Percentiles rank a stretch among this genome's conserved stretches.
phyloP scores from a whole-genome alignment of 2,888 invertebrate genomes.

The Beris chalybata region DNA sequence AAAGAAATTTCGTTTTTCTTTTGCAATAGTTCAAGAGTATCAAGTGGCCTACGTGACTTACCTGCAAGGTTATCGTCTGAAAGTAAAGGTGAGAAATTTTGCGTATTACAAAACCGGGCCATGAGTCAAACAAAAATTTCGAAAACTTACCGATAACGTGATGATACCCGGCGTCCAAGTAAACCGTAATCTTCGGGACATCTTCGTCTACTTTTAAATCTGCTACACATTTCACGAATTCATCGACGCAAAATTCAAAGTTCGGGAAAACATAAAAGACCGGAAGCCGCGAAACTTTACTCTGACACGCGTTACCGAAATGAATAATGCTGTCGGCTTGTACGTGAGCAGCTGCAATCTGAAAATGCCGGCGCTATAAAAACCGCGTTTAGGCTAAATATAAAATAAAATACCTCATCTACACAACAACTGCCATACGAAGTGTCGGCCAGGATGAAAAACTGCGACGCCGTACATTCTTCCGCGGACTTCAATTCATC shows the following conservation, averaged over 20 bases:
- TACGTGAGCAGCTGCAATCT: constrained; percentile 90
- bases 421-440: constrained; percentile 80
- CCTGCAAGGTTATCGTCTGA: constrained; percentile 6
- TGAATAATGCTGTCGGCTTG: constrained; percentile 85
- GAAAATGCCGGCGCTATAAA: constrained; percentile 44
- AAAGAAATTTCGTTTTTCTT: neutral
- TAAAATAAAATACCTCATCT: constrained; percentile 44
- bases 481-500: constrained; percentile 57
- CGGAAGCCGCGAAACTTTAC: constrained; percentile 72
- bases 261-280: constrained; percentile 75
- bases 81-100: neutral
- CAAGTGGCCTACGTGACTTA: constrained; percentile 25
- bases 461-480: constrained; percentile 57
- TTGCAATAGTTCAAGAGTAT: neutral
- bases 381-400: neutral
- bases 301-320: constrained; percentile 88
- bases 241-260: constrained; percentile 59
- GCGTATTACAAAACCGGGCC: constrained; percentile 1
- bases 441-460: constrained; percentile 87
- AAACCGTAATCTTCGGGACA: constrained; percentile 58
- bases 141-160: constrained; percentile 60
- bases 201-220: constrained; percentile 45
- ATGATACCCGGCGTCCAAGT: constrained; percentile 70
- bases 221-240: constrained; percentile 50
- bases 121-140: neutral